These are phyloP conservation scores for Hydropsyche tenuis DNA, from an alignment of 1,140 invertebrate genomes.

Conservation along the genomic window DNA sequence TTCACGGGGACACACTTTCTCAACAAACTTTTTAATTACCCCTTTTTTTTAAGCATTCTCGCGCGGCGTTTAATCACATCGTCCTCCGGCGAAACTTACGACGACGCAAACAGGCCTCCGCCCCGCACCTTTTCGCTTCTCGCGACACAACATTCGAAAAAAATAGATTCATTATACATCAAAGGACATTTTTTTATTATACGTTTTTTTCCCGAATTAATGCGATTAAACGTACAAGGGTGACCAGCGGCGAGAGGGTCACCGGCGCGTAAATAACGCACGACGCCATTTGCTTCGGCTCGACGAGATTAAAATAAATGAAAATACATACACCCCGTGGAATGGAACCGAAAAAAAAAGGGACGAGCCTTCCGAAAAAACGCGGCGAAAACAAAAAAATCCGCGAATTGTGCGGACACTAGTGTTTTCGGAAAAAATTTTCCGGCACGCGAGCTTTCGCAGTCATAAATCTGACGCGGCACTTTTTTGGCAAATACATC, in stretches of 20 bases:
- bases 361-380: not conserved
- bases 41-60: not conserved
- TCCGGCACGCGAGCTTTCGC: conserved; percentile 12
- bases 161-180: conserved; percentile 17
- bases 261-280: conserved; percentile 29
- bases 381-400: not conserved
- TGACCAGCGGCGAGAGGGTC: conserved; percentile 6
- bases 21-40: conserved; percentile 16
- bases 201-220: conserved; percentile 16
- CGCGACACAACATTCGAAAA: not conserved
- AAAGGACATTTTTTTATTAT: conserved; percentile 16
- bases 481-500: not conserved
- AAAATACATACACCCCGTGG: not conserved
- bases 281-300: conserved; percentile 16
- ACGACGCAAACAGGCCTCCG: not conserved
- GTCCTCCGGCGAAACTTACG: not conserved
- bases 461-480: conserved; percentile 23
- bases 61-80: not conserved
- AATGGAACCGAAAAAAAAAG: not conserved
- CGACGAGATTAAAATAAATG: conserved; percentile 29
- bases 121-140: no score
- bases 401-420: conserved; percentile 19
- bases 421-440: conserved; percentile 16
- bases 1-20: not conserved
- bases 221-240: conserved; percentile 29